Percentiles rank a stretch among this genome's conserved stretches.
Conservation (phyloP, 2,888 invertebrate species). For the Cataglyphis livida region DNA sequence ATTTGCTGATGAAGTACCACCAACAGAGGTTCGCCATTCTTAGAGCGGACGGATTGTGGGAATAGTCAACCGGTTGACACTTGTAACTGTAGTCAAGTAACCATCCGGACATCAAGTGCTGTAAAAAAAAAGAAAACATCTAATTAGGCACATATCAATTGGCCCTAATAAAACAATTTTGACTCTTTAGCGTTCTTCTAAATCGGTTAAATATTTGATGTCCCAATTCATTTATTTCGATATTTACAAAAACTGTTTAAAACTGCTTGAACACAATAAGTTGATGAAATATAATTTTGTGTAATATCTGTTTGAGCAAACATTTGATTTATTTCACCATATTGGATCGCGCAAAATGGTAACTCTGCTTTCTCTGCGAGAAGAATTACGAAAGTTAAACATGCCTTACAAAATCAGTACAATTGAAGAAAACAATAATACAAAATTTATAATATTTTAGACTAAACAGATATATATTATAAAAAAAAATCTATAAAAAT, state of each 20-base stretch:
- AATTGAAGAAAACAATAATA: neutral
- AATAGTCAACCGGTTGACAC: constrained; percentile 98
- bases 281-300: constrained; percentile 16
- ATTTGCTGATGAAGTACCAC: constrained; percentile 96
- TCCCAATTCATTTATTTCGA: constrained; percentile 2
- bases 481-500: neutral
- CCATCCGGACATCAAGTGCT: constrained; percentile 97
- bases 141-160: neutral
- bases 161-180: neutral
- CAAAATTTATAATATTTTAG: neutral
- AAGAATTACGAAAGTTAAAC: constrained; percentile 21
- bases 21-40: constrained; percentile 95
- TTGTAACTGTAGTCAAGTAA: constrained; percentile 95
- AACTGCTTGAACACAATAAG: neutral
- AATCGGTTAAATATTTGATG: neutral
- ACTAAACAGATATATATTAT: neutral
- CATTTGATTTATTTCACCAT: constrained; percentile 22
- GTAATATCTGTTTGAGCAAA: constrained; percentile 21
- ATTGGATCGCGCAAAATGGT: neutral
- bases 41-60: constrained; percentile 89
- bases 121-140: constrained; percentile 81
- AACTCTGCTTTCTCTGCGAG: neutral
- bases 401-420: neutral
- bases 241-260: constrained; percentile 11
- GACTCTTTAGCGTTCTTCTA: neutral